These are phyloP conservation scores for Hestina assimilis DNA, from an alignment of 1,140 invertebrate genomes.

Conservation along the genomic window DNA sequence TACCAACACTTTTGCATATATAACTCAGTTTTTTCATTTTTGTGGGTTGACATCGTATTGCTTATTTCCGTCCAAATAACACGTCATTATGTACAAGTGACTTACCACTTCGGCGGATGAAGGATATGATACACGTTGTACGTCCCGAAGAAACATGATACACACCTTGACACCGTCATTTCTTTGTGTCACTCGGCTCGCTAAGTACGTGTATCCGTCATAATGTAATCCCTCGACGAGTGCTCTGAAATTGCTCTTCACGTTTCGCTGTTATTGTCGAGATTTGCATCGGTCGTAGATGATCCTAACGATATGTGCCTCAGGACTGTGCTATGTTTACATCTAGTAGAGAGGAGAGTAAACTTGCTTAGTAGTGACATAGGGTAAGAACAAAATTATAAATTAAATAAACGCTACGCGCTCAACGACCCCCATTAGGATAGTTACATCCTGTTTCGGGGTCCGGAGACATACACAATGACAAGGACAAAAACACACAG, in stretches of 20 bases:
- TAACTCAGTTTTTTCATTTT: background rate
- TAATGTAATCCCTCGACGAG: conserved; percentile 46
- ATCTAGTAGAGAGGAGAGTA: background rate
- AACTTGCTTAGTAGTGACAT: background rate
- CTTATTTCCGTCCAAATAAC: background rate
- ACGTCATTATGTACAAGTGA: too few species aligned
- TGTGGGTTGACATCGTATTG: background rate
- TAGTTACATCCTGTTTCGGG: too few species aligned
- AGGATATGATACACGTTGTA: background rate
- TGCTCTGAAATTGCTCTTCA: conserved; percentile 46
- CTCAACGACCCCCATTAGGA: too few species aligned
- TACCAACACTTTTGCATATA: too few species aligned
- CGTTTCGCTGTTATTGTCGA: conserved; percentile 47
- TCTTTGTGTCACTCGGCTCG: conserved; percentile 26
- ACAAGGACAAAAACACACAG: too few species aligned
- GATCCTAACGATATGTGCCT: conserved; percentile 15
- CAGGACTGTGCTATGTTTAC: conserved; percentile 12
- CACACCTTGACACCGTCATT: conserved; percentile 15
- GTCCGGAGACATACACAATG: too few species aligned
- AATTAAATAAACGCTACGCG: too few species aligned
- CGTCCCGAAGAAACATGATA: conserved; percentile 10
- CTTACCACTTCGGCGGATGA: conserved; percentile 1
- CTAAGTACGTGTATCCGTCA: conserved; percentile 41
- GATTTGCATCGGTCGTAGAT: conserved; percentile 32
- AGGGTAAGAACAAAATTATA: background rate